Evolutionary conservation across 2,797 vertebrate species (phyloP).

Genomic region (Acrossocheilus wenchowensis): DNA sequence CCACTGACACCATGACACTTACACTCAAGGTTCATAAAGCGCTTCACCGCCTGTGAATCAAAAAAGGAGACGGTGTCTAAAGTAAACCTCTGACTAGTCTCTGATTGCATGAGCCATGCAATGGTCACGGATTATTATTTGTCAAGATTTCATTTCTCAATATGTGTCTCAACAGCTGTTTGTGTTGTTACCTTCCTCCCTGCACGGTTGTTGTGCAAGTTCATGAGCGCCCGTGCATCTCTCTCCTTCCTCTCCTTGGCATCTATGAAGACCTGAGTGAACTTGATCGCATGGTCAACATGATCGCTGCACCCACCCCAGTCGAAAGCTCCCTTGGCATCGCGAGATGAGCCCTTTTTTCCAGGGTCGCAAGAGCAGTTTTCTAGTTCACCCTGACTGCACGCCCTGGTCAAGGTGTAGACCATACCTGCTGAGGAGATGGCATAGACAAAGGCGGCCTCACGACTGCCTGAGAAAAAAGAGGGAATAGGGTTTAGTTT

Average conservation of each 20-base stretch:
- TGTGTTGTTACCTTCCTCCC: conserved; percentile 86
- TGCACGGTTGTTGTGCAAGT: conserved; percentile 94
- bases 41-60: conserved; percentile 86
- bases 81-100: conserved; percentile 10
- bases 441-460: conserved; percentile 94
- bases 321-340: conserved; percentile 86
- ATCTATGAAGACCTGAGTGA: conserved; percentile 91
- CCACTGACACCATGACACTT: conserved; percentile 97
- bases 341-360: conserved; percentile 88
- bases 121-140: conserved; percentile 29
- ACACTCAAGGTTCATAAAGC: conserved; percentile 93
- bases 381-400: conserved; percentile 93
- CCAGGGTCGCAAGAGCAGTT: conserved; percentile 93
- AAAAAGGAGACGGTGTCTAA: not conserved
- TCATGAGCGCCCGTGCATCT: conserved; percentile 92
- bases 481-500: not conserved
- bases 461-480: conserved; percentile 85
- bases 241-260: conserved; percentile 90
- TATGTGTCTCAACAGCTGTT: conserved; percentile 32
- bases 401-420: conserved; percentile 91
- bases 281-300: conserved; percentile 90
- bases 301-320: conserved; percentile 98
- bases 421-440: conserved; percentile 96
- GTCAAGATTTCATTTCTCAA: conserved; percentile 14
- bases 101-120: not conserved